These are phyloP conservation scores for Theocolax elegans DNA, from an alignment of 1,140 invertebrate species.

Conservation along the genomic window DNA sequence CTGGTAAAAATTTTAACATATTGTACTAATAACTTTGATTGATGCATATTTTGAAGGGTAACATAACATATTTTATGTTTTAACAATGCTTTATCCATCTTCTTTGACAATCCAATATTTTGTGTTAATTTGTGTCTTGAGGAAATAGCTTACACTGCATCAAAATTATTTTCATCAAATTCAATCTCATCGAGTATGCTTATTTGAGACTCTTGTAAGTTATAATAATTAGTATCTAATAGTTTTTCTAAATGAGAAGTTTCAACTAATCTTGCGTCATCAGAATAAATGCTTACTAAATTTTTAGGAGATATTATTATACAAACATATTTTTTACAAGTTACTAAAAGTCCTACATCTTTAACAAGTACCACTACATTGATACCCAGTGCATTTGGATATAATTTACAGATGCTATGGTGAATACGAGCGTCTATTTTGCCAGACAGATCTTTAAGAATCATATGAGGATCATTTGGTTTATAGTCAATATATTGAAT, in stretches of 20 bases:
- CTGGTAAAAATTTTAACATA: no score
- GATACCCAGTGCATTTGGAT: slow-evolving; percentile 57
- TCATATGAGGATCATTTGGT: slow-evolving; percentile 56
- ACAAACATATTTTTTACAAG: slow-evolving; percentile 52
- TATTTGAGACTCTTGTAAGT: slow-evolving; percentile 1
- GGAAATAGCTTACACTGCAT: background rate
- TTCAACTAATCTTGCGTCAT: slow-evolving; percentile 49
- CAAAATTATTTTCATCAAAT: slow-evolving; percentile 1
- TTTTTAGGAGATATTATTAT: slow-evolving; percentile 54
- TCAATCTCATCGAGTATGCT: slow-evolving; percentile 2
- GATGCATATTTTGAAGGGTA: no score
- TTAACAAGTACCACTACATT: slow-evolving; percentile 56
- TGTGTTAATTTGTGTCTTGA: no score
- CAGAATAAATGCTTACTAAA: slow-evolving; percentile 58
- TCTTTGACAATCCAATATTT: no score
- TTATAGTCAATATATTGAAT: slow-evolving; percentile 57
- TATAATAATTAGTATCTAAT: slow-evolving; percentile 27
- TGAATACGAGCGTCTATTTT: slow-evolving; percentile 59
- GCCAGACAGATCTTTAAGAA: slow-evolving; percentile 59
- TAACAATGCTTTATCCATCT: no score
- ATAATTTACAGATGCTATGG: slow-evolving; percentile 52
- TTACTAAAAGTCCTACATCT: slow-evolving; percentile 53
- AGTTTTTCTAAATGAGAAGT: slow-evolving; percentile 44
- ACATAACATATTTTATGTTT: no score
- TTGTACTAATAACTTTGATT: no score